Evolutionary conservation across 1,140 invertebrate genomes (phyloP), one percentile per base, ranked within the genome.

Genomic region (Ceratosolen solmsi): DNA sequence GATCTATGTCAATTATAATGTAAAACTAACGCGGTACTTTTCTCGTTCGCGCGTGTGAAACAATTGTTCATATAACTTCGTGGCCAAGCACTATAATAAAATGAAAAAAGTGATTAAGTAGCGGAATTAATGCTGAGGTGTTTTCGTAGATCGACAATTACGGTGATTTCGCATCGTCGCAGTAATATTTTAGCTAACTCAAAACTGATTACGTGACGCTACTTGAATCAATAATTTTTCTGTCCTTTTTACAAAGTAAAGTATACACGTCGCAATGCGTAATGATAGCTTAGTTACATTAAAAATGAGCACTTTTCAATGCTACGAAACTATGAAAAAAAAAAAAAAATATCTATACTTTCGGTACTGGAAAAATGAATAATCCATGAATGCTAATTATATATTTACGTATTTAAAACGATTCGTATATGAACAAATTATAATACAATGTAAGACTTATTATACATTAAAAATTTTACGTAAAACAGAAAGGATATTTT

Each of bases 91-190:
- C 41, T 38, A 46, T 79, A 79, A 79, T 79, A 58, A 79, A 30
- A 58, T 20, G 46, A 70, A 30, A 41, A 22, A 79, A 79, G 72
- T 79, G 71, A 72, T 79, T 15, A 79, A 79, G 77, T 72, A 79
- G 77, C 68, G 77, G 49, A 79, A 79, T 79, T 79, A 70, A 79
- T 79, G 46, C 60, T 54, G 38, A 70, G 58, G 75, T 77, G 58
- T 77, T 77, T 49, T 41, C 63, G 27, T 65, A 63, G 54, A 22
- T 11, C 27, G 41, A 22, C 51, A 25, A 79, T 72, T 71, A 11
- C 68, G 36, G 68, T 79, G 68, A 79, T 72, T 71, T 71, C 51
- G 49, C 5, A 20, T 5, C 41, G n/a, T 1, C 5, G 41, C 38
- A 27, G 27, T 38, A 38, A 78, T 78, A 78, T 78, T 78, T 78